phyloP scores from a whole-genome alignment of 2,888 invertebrate species.

The Chrysopilus asiliformis region DNA sequence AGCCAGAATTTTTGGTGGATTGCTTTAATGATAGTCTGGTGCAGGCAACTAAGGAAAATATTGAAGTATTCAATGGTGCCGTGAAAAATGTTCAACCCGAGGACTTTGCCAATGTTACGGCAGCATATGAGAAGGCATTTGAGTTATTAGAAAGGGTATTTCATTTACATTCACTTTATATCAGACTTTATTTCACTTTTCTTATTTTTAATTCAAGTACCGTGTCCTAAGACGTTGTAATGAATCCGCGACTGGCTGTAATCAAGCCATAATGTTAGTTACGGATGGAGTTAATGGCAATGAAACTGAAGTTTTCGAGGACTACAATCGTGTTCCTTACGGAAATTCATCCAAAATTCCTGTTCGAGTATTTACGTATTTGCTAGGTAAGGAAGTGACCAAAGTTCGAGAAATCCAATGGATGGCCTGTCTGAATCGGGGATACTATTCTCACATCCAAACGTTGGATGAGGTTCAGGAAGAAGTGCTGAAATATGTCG shows the following conservation, averaged over 20 bases:
- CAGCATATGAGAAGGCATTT: slow-evolving; percentile 75
- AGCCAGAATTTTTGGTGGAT: slow-evolving; percentile 57
- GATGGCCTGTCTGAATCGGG: slow-evolving; percentile 93
- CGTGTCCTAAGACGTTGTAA: slow-evolving; percentile 41
- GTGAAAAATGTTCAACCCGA: slow-evolving; percentile 47
- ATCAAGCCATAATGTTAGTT: slow-evolving; percentile 91
- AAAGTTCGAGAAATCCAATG: slow-evolving; percentile 79
- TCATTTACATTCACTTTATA: slow-evolving; percentile 10
- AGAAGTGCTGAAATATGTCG: slow-evolving; percentile 91
- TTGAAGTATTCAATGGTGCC: slow-evolving; percentile 55
- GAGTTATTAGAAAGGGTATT: slow-evolving; percentile 58
- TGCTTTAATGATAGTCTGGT: slow-evolving; percentile 78
- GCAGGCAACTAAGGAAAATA: slow-evolving; percentile 78
- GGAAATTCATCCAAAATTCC: slow-evolving; percentile 56
- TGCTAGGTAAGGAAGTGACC: slow-evolving; percentile 86
- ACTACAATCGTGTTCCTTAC: slow-evolving; percentile 57
- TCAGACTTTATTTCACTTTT: not conserved
- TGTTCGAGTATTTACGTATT: slow-evolving; percentile 88
- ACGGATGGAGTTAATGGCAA: slow-evolving; percentile 90
- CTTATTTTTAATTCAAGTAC: slow-evolving; percentile 26
- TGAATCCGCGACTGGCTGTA: slow-evolving; percentile 54
- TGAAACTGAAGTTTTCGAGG: slow-evolving; percentile 69
- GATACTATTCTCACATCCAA: slow-evolving; percentile 89
- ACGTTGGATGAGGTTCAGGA: slow-evolving; percentile 92
- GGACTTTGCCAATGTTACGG: slow-evolving; percentile 72